Evolutionary conservation across 2,113 vertebrate genomes (phyloP), one percentile per base, ranked within the genome.

Genomic region (Caracal caracal): DNA sequence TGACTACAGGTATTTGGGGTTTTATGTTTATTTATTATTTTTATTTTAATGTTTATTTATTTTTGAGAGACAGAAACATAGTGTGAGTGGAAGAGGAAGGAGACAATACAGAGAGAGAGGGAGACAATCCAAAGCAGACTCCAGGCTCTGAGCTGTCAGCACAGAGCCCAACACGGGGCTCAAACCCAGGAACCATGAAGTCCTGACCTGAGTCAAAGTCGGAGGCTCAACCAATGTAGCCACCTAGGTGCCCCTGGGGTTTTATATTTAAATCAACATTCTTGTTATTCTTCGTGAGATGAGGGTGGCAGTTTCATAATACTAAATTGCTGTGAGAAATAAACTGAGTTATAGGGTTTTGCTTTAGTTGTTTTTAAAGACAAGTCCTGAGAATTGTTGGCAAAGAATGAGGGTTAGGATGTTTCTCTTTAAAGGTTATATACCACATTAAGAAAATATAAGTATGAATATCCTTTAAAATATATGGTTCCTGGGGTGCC

Each of bases 241-340:
- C 53, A 20, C 17, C 53, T 6, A 56, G 17, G 5, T 56, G 53
- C 15, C 19, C 53, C 19, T 81, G 7, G 85, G 47, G 9, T 47
- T 93, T 15, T 79, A 35, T 61, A 61, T 49, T 86, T 89, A 85
- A 92, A 97, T 76, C 63, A 70, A 5, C 59, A 63, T 85, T 49
- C 11, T 61, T 35, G 61, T 47, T 63, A 56, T n/a, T 71, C 37
- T 66, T 83, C 47, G 15, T 83, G 28, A n/a, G 6, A 5, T 35
- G 22, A 28, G 1, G 1, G 17, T 35, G 26, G 9, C 30, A 28
- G 5, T 83, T 71, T 71, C 17, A 79, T 70, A 87, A 96, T 82
- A 8, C 85, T 81, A 76, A 89, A 40, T 70, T 92, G 24, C 89
- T 78, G 30, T 20, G 24, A 61, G 19, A 78, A 88, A 84, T 56